phyloP scores from a whole-genome alignment of 2,797 vertebrate species.

The Vespertilio murinus region DNA sequence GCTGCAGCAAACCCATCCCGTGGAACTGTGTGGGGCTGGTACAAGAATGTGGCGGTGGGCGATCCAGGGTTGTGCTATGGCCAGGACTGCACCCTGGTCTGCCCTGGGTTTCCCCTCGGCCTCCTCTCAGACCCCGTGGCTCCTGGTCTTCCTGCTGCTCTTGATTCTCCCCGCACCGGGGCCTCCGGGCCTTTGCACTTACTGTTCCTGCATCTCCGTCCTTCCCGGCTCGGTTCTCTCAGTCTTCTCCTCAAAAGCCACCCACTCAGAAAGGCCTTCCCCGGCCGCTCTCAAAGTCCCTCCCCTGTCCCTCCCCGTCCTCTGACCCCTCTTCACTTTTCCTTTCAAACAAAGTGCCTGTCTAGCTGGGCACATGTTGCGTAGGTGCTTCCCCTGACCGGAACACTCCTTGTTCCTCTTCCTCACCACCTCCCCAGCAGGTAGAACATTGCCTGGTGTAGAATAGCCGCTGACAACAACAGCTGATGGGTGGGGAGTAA shows the following conservation, averaged over 20 bases:
- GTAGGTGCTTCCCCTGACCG: neutral
- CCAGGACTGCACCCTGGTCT: neutral
- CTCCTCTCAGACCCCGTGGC: neutral
- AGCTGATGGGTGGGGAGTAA: neutral
- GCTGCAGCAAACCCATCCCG: neutral
- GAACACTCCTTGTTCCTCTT: neutral
- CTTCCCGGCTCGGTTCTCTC: too few relatives aligned
- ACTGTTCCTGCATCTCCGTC: neutral
- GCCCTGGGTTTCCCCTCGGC: neutral
- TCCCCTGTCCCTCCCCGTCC: neutral
- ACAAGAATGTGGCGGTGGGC: neutral
- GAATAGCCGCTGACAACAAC: neutral
- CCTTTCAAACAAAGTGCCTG: neutral
- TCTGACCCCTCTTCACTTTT: neutral
- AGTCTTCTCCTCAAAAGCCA: neutral
- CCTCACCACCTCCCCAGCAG: neutral
- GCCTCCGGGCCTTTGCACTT: neutral
- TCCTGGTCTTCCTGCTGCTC: neutral
- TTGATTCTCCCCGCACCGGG: neutral
- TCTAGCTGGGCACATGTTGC: neutral
- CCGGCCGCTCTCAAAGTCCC: neutral
- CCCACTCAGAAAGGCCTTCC: neutral
- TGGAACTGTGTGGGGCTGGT: neutral
- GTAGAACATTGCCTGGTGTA: neutral
- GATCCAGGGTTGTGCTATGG: neutral